A percentile compares a stretch with the other conserved stretches of the same genome.
phyloP scores from a whole-genome alignment of 1,140 invertebrate species.

The Manduca sexta region DNA sequence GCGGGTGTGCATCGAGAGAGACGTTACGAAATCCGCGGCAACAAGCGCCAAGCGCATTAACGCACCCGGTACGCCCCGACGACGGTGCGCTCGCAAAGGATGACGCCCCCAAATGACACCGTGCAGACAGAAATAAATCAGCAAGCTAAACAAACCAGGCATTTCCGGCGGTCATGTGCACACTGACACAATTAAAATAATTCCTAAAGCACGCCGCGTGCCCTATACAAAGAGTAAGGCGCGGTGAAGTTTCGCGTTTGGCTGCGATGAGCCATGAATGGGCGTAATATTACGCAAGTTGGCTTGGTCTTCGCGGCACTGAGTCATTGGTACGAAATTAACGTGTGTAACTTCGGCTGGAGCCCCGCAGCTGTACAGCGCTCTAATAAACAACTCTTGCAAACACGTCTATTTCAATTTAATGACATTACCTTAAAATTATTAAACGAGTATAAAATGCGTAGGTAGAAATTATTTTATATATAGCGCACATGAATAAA shows the following conservation, averaged over 20 bases:
- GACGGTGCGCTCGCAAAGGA: slow-evolving; percentile 29
- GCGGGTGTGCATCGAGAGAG: slow-evolving; percentile 20
- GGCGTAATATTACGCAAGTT: slow-evolving; percentile 44
- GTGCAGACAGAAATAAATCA: slow-evolving; percentile 61
- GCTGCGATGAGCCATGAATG: slow-evolving; percentile 34
- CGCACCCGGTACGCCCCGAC: too few relatives aligned
- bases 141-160: slow-evolving; percentile 60
- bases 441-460: too few relatives aligned
- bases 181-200: slow-evolving; percentile 51
- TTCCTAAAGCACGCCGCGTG: slow-evolving; percentile 17
- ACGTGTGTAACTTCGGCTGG: slow-evolving; percentile 39
- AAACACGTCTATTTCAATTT: too few relatives aligned
- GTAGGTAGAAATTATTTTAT: too few relatives aligned
- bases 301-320: slow-evolving; percentile 28
- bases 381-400: slow-evolving; percentile 15
- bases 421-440: too few relatives aligned
- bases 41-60: slow-evolving; percentile 33
- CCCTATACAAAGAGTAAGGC: background rate
- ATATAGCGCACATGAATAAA: too few relatives aligned
- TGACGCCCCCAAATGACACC: slow-evolving; percentile 58
- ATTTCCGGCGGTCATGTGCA: slow-evolving; percentile 55
- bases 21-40: slow-evolving; percentile 41
- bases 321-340: slow-evolving; percentile 53
- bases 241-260: slow-evolving; percentile 18
- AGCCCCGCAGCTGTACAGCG: slow-evolving; percentile 35